Conservation (phyloP, 2,797 vertebrate genomes). For the Graptemys geographica region DNA sequence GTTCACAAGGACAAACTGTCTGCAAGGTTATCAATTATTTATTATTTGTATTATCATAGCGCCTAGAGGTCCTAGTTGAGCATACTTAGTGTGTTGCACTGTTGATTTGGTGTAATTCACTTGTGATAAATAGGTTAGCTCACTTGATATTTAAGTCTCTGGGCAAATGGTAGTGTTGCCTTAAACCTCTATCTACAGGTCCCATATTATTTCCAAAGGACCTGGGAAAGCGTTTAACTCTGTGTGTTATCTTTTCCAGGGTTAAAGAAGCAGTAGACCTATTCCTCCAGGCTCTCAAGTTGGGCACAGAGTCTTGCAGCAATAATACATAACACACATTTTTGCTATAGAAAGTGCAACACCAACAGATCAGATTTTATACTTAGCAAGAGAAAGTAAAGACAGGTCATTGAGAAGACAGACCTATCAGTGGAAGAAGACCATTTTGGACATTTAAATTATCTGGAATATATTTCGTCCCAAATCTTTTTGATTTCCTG, state of each 20-base stretch:
- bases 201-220: rapidly evolving
- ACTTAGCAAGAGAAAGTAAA: rapidly evolving
- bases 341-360: not conserved
- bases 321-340: rapidly evolving
- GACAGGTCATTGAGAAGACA: not conserved
- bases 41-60: not conserved
- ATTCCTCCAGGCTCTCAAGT: not conserved
- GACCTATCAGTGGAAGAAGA: rapidly evolving
- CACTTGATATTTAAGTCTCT: not conserved
- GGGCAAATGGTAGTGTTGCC: not conserved
- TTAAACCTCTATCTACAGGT: not conserved
- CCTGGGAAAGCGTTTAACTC: rapidly evolving
- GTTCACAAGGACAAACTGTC: not conserved
- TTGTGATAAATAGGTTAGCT: not conserved
- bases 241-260: not conserved
- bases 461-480: not conserved
- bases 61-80: not conserved
- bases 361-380: not conserved
- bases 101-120: not conserved
- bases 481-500: not conserved
- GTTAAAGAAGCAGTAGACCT: not conserved
- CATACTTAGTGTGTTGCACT: rapidly evolving
- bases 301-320: not conserved
- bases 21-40: not conserved
- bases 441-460: rapidly evolving